A percentile compares a stretch with the other conserved stretches of the same genome.
phyloP scores from a whole-genome alignment of 2,113 vertebrate species.

The Thunnus maccoyii region DNA sequence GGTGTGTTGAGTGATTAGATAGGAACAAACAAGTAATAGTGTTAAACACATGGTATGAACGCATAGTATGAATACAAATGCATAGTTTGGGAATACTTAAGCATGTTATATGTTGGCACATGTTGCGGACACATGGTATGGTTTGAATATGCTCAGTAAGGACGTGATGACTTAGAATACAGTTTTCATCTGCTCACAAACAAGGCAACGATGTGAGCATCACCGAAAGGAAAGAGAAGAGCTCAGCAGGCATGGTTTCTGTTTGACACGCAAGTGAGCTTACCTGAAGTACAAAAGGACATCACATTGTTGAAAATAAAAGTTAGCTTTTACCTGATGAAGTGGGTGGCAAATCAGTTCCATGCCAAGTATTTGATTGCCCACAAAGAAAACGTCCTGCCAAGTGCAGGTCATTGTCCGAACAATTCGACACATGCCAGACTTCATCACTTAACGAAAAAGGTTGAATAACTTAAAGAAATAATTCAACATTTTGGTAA shows the following conservation, averaged over 20 bases:
- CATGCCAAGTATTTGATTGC: background rate
- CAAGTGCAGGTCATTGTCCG: background rate
- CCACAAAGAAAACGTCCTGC: background rate
- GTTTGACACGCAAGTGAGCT: background rate
- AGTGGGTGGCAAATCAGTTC: too few species aligned
- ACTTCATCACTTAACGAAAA: too few species aligned
- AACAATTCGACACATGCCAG: too few species aligned
- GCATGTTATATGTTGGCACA: constrained; percentile 2
- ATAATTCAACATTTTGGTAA: too few species aligned
- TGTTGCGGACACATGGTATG: background rate
- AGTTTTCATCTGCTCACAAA: background rate
- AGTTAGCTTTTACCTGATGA: too few species aligned
- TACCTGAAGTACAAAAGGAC: too few species aligned
- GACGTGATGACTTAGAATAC: background rate
- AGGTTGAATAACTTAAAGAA: too few species aligned
- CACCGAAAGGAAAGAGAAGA: background rate
- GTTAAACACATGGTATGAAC: constrained; percentile 21
- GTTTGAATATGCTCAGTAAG: background rate
- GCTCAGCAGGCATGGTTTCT: background rate
- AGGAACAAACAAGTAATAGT: constrained; percentile 1
- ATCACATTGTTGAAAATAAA: too few species aligned
- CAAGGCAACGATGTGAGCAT: background rate
- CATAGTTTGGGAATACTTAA: constrained; percentile 8
- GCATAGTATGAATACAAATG: constrained; percentile 13
- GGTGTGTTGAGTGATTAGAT: constrained; percentile 27